A percentile compares a stretch with the other conserved stretches of the same genome.
Conservation (phyloP, 2,888 invertebrate genomes). For the Cyaniris semiargus region DNA sequence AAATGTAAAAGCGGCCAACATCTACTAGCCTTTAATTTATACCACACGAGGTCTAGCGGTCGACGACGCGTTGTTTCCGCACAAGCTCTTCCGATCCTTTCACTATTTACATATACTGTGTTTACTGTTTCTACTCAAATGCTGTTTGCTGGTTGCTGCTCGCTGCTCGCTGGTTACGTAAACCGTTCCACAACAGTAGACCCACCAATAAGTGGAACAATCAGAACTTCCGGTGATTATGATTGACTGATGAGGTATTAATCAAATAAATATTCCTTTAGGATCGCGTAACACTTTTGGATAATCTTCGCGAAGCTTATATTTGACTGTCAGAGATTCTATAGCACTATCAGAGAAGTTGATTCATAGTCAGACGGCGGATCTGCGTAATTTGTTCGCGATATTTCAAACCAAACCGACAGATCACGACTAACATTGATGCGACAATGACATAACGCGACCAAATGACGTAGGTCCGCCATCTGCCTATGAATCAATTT, state of each 20-base stretch:
- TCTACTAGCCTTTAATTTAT: not conserved
- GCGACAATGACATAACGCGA: too few relatives aligned
- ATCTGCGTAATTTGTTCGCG: too few relatives aligned
- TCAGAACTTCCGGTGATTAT: not conserved
- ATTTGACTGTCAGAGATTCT: too few relatives aligned
- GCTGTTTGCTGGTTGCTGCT: not conserved
- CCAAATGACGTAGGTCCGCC: too few relatives aligned
- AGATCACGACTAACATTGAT: too few relatives aligned
- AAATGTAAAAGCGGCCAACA: too few relatives aligned
- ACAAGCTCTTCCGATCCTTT: constrained; percentile 45
- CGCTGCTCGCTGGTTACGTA: not conserved
- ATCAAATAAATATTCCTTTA: not conserved
- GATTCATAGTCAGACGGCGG: too few relatives aligned
- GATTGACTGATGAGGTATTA: not conserved
- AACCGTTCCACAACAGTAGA: constrained; percentile 24
- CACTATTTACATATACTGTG: constrained; percentile 46
- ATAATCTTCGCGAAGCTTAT: too few relatives aligned
- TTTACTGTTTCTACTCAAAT: constrained; percentile 31
- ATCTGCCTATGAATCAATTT: too few relatives aligned
- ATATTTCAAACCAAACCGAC: too few relatives aligned
- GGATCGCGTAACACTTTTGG: not conserved
- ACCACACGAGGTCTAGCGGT: constrained; percentile 38
- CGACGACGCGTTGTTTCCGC: constrained; percentile 48
- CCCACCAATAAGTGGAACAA: constrained; percentile 15
- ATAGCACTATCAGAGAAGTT: too few relatives aligned